Evolutionary conservation across 2,797 vertebrate genomes (phyloP), one percentile per base, ranked within the genome.

Genomic region (Phaenicophaeus curvirostris): DNA sequence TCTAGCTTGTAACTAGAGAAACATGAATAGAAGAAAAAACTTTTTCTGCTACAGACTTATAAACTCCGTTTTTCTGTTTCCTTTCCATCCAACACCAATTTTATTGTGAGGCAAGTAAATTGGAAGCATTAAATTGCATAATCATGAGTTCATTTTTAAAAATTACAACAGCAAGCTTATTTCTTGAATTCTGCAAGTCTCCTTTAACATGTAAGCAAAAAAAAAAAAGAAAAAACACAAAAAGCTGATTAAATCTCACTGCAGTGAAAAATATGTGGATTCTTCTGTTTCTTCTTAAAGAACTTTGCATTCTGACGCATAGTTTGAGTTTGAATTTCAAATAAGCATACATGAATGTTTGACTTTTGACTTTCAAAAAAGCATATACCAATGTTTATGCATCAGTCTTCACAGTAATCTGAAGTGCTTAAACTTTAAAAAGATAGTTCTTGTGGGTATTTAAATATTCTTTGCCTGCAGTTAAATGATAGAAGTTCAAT

Each of bases 391-490:
- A 85, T 94, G 73, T 92, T 92, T 95, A 92, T 96, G 82, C 63
- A 83, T 92, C 66, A 83, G 57, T 87, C 82, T 93, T 93, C 94
- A 84, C 68, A 67, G 50, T 78, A 90, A 82, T 67, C 75, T 85
- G 73, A 91, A 91, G 51, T 77, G 66, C 81, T 96, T 90, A 86
- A 90, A 94, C 67, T 93, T 94, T 48, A 90, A 74, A 91, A 93
- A 87, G 67, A 68, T 75, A 68, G 57, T 85, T 90, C 77, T 87
- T 90, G 16, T 50, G 82, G 72, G 61, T 75, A 88, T 92, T 96
- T 91, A 94, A 93, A 85, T 96, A 90, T 94, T 95, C 75, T 77
- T 94, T 76, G 92, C 69, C 91, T 92, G 62, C 76, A 75, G 84
- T 95, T 85, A 81, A 87, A 75, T 83, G 13, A 80, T 94, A 87